Evolutionary conservation across 2,113 vertebrate genomes (phyloP), one percentile per base, ranked within the genome.

Genomic region (Electrona antarctica): DNA sequence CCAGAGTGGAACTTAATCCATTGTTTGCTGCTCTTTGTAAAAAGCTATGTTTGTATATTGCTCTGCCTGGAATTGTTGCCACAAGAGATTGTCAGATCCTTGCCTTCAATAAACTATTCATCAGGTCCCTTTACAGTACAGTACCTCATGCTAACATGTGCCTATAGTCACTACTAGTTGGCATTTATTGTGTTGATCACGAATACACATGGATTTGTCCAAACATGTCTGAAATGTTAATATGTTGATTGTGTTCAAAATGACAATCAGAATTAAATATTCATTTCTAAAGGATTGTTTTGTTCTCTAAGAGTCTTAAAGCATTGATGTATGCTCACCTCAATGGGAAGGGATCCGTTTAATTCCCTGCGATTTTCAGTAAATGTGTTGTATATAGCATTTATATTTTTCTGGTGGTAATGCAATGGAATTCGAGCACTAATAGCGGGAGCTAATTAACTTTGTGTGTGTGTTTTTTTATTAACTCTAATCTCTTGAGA

Each of bases 1-100:
- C 54, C 6, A 0, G 47, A 74, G 71, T 81, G 47, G 48, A 79
- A 81, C 33, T 83, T 79, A 49, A 72, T 86, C 59, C 63, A 62
- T 76, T 67, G 51, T 33, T 58, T 85, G 77, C 85, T 91, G 87
- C 85, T 89, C 75, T 74, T 64, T 83, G 66, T 60, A 71, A 73
- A 67, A 90, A 85, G 72, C 76, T 85, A 67, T 70, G 63, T 60
- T 72, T 66, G 59, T 65, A 70, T 73, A 69, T 64, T 59, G 66
- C 59, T 85, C 64, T 80, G 74, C 70, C 76, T 82, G 63, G 60
- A 71, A 70, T 9, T 82, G 79, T 74, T 75, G 76, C 75, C 73
- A 57, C 75, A 48, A 71, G 64, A 85, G 63, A 73, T 86, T 79
- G 65, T 73, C 75, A 76, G 64, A 81, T 71, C 58, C 51, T 54